Percentiles rank a stretch among this genome's conserved stretches.
Conservation (phyloP, 2,797 vertebrate species). For the Syncerus caffer region DNA sequence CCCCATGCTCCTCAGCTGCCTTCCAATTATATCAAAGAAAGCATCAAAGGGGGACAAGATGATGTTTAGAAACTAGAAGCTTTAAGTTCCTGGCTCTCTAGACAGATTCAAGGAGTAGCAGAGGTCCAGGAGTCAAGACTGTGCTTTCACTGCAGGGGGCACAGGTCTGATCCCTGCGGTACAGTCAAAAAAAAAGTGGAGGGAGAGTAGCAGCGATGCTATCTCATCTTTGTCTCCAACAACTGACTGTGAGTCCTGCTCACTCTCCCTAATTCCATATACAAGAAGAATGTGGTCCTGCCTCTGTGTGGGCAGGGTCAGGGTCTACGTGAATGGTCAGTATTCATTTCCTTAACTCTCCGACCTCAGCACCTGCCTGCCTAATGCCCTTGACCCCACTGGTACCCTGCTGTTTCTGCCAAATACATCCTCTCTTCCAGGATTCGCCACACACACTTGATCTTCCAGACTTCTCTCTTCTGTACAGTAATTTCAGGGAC, state of each 20-base stretch:
- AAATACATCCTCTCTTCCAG: background rate
- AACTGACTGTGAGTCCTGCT: too few species aligned
- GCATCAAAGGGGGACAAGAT: accelerated
- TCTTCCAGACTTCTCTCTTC: background rate
- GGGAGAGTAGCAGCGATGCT: background rate
- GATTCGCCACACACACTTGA: background rate
- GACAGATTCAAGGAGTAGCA: background rate
- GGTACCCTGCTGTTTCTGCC: accelerated
- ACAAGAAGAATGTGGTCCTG: background rate
- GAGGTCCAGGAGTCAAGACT: background rate
- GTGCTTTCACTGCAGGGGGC: background rate
- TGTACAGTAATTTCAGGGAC: background rate
- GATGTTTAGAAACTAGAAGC: background rate
- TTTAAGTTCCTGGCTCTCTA: background rate
- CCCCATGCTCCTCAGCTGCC: background rate
- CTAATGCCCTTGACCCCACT: background rate
- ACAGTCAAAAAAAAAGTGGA: background rate
- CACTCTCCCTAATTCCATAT: background rate
- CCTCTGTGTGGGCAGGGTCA: background rate
- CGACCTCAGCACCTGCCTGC: background rate
- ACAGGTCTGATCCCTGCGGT: background rate
- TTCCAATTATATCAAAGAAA: background rate
- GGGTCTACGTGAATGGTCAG: background rate
- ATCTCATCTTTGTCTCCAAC: background rate
- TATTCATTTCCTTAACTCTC: background rate